Conservation (phyloP, 2,888 invertebrate genomes). For the Lasioglossum figueresi region DNA sequence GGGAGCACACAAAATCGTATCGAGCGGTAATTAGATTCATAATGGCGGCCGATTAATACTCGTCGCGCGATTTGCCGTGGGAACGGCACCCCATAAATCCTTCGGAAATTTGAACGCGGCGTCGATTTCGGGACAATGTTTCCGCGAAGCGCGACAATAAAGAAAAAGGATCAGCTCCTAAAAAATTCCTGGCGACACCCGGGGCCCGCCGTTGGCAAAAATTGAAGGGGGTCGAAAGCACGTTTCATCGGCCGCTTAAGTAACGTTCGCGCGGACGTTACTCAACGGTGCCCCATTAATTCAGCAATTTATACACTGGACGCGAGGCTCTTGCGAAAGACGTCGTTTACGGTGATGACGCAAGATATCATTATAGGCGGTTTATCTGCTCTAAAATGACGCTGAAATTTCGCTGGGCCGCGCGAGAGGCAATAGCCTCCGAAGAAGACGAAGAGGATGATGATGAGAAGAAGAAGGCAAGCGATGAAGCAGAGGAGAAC, state of each 20-base stretch:
- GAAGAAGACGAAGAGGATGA: conserved; percentile 7
- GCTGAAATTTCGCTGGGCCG: conserved; percentile 55
- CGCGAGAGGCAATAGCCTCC: conserved; percentile 22
- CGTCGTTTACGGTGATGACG: conserved; percentile 62
- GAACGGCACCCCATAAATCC: not conserved
- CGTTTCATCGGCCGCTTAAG: conserved; percentile 38
- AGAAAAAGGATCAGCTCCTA: not conserved
- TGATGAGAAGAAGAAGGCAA: not conserved
- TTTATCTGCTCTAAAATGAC: conserved; percentile 59
- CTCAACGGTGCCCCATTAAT: conserved; percentile 63
- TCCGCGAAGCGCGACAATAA: not conserved
- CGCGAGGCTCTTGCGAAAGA: conserved; percentile 48
- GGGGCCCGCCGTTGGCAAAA: not conserved
- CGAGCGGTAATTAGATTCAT: not conserved
- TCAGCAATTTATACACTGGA: conserved; percentile 63
- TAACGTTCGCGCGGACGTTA: conserved; percentile 36
- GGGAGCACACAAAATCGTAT: not conserved
- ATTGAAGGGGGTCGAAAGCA: conserved; percentile 15
- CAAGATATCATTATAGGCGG: conserved; percentile 67
- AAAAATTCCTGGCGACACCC: conserved; percentile 6
- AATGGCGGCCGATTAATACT: not conserved
- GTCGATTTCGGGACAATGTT: not conserved
- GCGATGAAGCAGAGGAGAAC: not conserved
- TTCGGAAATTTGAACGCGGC: not conserved
- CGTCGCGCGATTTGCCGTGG: not conserved